Conservation (phyloP, 2,888 invertebrate species). For the Eupeodes luniger region DNA sequence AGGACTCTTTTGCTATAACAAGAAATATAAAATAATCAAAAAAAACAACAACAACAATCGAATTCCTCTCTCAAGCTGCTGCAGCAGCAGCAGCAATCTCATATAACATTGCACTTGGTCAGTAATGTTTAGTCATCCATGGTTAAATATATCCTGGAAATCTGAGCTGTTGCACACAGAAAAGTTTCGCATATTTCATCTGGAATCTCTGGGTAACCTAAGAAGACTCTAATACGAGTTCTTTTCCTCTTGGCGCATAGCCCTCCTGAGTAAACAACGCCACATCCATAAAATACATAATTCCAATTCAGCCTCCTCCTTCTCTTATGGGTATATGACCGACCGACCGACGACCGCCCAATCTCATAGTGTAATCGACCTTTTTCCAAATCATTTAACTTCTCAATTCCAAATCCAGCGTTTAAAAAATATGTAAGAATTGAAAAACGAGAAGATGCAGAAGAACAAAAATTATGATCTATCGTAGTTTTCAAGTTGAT, state of each 20-base stretch:
- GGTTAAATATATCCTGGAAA: conserved; percentile 55
- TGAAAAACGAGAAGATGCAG: neutral
- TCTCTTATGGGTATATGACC: neutral
- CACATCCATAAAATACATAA: neutral
- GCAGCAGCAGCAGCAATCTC: conserved; percentile 18
- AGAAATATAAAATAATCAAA: neutral
- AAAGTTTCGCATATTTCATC: conserved; percentile 67
- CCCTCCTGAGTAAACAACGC: conserved; percentile 10
- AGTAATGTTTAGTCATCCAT: conserved; percentile 31
- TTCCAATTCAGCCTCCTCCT: conserved; percentile 8
- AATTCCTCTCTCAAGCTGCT: conserved; percentile 55
- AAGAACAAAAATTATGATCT: conserved; percentile 52
- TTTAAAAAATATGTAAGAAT: conserved; percentile 32
- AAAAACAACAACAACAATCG: conserved; percentile 23
- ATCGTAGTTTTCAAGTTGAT: conserved; percentile 57
- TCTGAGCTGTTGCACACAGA: conserved; percentile 66
- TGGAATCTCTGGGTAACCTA: conserved; percentile 51
- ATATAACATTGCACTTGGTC: conserved; percentile 48
- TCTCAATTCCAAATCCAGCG: conserved; percentile 43
- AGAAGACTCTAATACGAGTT: conserved; percentile 25
- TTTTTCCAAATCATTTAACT: conserved; percentile 74
- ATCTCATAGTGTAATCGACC: conserved; percentile 60
- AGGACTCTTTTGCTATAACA: conserved; percentile 13
- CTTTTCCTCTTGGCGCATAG: neutral
- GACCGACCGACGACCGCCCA: conserved; percentile 9